A percentile compares a stretch with the other conserved stretches of the same genome.
These are phyloP conservation scores for Cinara cedri DNA, from an alignment of 2,888 invertebrate genomes.

Conservation along the genomic window DNA sequence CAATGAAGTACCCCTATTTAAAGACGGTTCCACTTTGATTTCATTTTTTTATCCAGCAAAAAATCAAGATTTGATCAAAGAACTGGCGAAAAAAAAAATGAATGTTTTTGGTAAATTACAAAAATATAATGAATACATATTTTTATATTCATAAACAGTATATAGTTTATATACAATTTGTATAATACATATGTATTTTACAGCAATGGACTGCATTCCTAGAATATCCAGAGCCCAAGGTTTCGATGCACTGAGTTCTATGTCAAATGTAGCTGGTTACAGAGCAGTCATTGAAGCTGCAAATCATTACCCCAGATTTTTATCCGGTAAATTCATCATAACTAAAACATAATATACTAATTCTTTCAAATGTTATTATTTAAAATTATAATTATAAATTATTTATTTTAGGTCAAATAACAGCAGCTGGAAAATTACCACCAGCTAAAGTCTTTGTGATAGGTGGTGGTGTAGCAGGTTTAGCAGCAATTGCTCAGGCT, in stretches of 20 bases:
- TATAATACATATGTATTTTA: slow-evolving; percentile 59
- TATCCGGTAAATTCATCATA: slow-evolving; percentile 70
- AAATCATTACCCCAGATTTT: slow-evolving; percentile 87
- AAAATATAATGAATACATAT: background rate
- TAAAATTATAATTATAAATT: slow-evolving; percentile 19
- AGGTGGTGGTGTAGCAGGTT: slow-evolving; percentile 88
- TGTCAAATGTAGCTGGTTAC: slow-evolving; percentile 90
- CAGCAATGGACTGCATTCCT: slow-evolving; percentile 88
- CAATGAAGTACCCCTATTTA: slow-evolving; percentile 72
- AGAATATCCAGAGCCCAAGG: slow-evolving; percentile 87
- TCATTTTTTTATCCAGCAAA: slow-evolving; percentile 86
- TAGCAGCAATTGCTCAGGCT: slow-evolving; percentile 85
- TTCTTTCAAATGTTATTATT: background rate
- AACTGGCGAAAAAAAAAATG: slow-evolving; percentile 72
- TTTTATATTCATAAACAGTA: too few relatives aligned
- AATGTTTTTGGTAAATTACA: slow-evolving; percentile 78
- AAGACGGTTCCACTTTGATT: slow-evolving; percentile 74
- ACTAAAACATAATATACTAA: slow-evolving; percentile 25
- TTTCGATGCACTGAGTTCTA: slow-evolving; percentile 87
- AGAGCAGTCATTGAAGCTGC: slow-evolving; percentile 88
- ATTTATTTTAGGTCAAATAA: slow-evolving; percentile 79
- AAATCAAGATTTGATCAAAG: slow-evolving; percentile 76
- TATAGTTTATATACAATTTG: background rate
- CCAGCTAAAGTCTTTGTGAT: slow-evolving; percentile 87
- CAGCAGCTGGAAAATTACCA: slow-evolving; percentile 87